Evolutionary conservation across 2,113 vertebrate species (phyloP).

Genomic region (Hippolais icterina): DNA sequence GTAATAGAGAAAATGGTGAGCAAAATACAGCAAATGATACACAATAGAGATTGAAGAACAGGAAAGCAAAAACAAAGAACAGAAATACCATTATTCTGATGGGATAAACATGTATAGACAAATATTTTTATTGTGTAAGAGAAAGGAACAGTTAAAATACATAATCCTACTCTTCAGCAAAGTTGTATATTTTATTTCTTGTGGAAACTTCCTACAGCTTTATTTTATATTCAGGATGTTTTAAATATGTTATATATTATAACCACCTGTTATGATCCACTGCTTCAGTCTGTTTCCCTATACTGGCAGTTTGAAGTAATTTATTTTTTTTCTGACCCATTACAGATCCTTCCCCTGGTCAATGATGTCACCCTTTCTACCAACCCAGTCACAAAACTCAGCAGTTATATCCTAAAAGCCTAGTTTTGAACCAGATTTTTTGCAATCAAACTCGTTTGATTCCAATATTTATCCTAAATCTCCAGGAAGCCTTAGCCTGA

Average conservation of each 20-base stretch:
- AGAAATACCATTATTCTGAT: background rate
- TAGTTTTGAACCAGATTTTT: background rate
- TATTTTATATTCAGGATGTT: background rate
- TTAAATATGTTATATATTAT: background rate
- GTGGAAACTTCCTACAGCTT: background rate
- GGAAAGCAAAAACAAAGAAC: background rate
- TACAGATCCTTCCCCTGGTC: background rate
- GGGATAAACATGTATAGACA: background rate
- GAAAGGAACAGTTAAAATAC: background rate
- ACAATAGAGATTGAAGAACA: background rate
- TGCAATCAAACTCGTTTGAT: background rate
- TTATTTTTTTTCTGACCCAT: background rate
- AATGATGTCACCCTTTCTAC: background rate
- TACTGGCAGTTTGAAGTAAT: fast-evolving
- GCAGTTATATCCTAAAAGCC: background rate
- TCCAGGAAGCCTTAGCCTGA: background rate
- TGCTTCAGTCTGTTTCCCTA: background rate
- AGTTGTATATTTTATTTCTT: background rate
- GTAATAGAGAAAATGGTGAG: background rate
- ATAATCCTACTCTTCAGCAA: background rate
- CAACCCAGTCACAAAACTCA: background rate
- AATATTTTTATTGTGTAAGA: background rate
- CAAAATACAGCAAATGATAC: background rate
- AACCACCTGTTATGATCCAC: background rate
- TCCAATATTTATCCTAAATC: background rate